Conservation (phyloP, 2,113 vertebrate genomes). For the Percina caprodes region DNA sequence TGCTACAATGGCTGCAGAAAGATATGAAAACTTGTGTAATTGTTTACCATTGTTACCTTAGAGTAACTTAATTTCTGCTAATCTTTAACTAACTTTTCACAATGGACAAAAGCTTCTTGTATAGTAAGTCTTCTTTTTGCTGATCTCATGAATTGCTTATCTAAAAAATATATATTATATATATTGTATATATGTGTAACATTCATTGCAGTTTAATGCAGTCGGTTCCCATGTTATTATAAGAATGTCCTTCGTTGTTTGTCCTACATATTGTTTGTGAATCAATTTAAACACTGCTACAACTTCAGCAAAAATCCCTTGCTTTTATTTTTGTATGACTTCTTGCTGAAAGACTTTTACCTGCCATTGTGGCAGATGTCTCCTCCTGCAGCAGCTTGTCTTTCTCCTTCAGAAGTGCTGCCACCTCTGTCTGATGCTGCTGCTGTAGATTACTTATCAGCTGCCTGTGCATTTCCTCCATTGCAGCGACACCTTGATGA, state of each 20-base stretch:
- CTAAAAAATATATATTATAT: too few relatives aligned
- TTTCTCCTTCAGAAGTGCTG: conserved; percentile 90
- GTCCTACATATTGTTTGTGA: background rate
- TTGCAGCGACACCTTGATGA: conserved; percentile 88
- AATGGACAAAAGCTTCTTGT: background rate
- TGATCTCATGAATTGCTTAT: too few relatives aligned
- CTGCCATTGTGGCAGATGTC: conserved; percentile 92
- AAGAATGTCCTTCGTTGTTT: background rate
- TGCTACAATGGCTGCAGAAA: conserved; percentile 89
- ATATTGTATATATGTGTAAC: too few relatives aligned
- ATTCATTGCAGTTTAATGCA: background rate
- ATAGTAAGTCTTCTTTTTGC: background rate
- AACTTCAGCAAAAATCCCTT: background rate
- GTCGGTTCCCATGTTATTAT: background rate
- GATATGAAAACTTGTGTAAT: background rate
- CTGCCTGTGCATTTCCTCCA: conserved; percentile 92
- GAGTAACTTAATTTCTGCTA: background rate
- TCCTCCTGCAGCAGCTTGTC: conserved; percentile 93
- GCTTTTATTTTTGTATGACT: background rate
- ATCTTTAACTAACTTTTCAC: background rate
- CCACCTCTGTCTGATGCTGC: conserved; percentile 92
- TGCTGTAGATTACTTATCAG: conserved; percentile 91
- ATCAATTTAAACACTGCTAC: background rate
- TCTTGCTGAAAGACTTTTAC: conserved; percentile 65
- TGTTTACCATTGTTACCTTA: background rate